Percentiles rank a stretch among this genome's conserved stretches.
Conservation (phyloP, 2,888 invertebrate species). For the Caenorhabditis drosophilae region DNA sequence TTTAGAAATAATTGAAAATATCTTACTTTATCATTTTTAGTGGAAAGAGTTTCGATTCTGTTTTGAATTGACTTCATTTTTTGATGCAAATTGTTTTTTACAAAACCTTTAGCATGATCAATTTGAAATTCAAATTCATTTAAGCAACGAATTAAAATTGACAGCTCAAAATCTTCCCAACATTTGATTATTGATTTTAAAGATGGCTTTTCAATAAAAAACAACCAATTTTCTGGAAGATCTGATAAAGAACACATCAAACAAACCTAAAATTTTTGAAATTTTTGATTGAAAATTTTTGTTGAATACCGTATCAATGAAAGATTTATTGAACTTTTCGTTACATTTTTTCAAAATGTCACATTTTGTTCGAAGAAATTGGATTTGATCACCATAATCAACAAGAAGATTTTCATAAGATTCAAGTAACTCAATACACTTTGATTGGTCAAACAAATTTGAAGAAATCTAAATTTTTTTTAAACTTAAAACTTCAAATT, state of each 20-base stretch:
- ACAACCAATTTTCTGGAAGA: conserved; percentile 25
- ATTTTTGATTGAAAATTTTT: no score
- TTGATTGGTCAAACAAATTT: conserved; percentile 6
- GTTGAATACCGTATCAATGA: conserved; percentile 14
- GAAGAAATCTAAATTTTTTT: not conserved
- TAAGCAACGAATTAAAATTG: not conserved
- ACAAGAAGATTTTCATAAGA: conserved; percentile 18
- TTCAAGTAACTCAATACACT: conserved; percentile 4
- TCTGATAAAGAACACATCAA: conserved; percentile 24
- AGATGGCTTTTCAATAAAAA: conserved; percentile 9
- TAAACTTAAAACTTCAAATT: not conserved
- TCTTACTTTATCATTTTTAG: not conserved
- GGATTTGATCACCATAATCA: conserved; percentile 37
- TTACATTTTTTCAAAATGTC: conserved; percentile 1
- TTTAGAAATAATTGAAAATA: conserved; percentile 2
- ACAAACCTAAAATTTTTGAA: conserved; percentile 9
- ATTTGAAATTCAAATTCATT: not conserved
- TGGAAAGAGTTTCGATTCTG: not conserved
- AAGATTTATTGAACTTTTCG: not conserved
- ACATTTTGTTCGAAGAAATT: conserved; percentile 24
- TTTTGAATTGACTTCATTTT: conserved; percentile 2
- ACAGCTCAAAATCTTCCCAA: conserved; percentile 8
- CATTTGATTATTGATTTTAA: no score
- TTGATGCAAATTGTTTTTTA: conserved; percentile 7
- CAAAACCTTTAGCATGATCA: conserved; percentile 19